Base-by-base conservation (phyloP, 2,113 vertebrate genomes). In the Oxygymnocypris stewartii region DNA sequence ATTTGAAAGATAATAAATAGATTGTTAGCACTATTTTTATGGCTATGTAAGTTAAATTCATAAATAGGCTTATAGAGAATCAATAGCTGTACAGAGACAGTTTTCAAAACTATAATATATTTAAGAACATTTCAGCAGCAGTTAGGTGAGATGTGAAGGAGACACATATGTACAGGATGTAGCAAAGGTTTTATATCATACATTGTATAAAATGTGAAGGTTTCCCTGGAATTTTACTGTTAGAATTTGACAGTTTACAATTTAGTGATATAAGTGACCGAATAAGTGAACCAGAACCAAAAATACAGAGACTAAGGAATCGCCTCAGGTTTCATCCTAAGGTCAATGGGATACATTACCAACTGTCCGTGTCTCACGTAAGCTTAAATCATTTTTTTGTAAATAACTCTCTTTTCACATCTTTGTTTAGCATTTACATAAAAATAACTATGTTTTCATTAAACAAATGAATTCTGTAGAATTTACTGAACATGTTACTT, bases 121-220 rank as follows among this genome's bases (percentile, higher is more conserved):
- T 69, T 67, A 82, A 82, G n/a, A 63, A 31, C 16, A 40, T 28
- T 67, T 47, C 25, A 47, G 10, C 16, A 59, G 49, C 65, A 73
- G 25, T 44, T 5, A 44, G 57, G 8, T 82, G 42, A 28, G 57
- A 84, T 84, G 49, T 74, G 40, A 74, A 74, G 57, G 20, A 67
- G 74, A 28, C 1, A 54, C 37, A 82, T 10, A 57, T 65, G 71
- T 83, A 84, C 37, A 78, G 80, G 61, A 87, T 82, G 79, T 87
- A 86, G 69, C 69, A 82, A 63, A 44, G 44, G 85, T 81, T 87
- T 75, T 67, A 28, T 77, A 87, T 84, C 59, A 77, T 25, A 40
- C 2, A 16, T 75, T 61, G 65, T 84, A 74, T 74, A 73, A 59
- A 84, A 74, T 74, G 35, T 74, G 31, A 84, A n/a, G 23, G 25